A percentile compares a stretch with the other conserved stretches of the same genome.
Conservation (phyloP, 2,888 invertebrate species). For the Erynnis tages region DNA sequence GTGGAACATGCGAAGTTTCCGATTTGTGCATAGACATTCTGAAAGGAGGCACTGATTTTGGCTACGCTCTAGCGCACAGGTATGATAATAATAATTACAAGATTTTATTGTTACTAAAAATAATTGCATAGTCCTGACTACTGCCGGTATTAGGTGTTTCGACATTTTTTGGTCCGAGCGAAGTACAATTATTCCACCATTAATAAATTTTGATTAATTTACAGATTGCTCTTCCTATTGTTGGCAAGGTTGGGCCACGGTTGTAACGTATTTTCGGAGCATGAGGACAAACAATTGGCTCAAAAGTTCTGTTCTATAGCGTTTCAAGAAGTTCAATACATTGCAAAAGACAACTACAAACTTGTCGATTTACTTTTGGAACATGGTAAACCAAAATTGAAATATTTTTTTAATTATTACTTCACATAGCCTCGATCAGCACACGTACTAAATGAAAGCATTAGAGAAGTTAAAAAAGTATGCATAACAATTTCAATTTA, state of each 20-base stretch:
- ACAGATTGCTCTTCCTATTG: slow-evolving; percentile 31
- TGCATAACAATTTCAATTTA: too few species aligned
- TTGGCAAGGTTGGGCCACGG: slow-evolving; percentile 34
- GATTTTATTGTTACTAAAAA: too few species aligned
- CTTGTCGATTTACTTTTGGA: slow-evolving; percentile 50
- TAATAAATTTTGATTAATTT: background rate
- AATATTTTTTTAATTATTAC: too few species aligned
- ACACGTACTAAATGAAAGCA: too few species aligned
- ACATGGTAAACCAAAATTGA: too few species aligned
- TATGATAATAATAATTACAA: too few species aligned
- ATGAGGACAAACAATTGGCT: slow-evolving; percentile 37
- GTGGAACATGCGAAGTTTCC: slow-evolving; percentile 35
- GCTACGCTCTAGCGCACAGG: slow-evolving; percentile 56
- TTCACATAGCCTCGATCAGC: too few species aligned
- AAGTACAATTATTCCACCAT: background rate
- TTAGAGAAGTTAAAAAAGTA: too few species aligned
- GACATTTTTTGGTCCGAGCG: too few species aligned
- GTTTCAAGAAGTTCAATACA: slow-evolving; percentile 46
- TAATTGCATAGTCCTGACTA: too few species aligned
- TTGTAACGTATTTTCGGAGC: slow-evolving; percentile 42
- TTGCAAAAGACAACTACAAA: slow-evolving; percentile 38
- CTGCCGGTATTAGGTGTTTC: too few species aligned
- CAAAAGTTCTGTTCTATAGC: slow-evolving; percentile 38
- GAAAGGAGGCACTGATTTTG: slow-evolving; percentile 43
- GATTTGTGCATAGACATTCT: slow-evolving; percentile 40